Conservation (phyloP, 2,888 invertebrate species). For the Ephialtes manifestator region DNA sequence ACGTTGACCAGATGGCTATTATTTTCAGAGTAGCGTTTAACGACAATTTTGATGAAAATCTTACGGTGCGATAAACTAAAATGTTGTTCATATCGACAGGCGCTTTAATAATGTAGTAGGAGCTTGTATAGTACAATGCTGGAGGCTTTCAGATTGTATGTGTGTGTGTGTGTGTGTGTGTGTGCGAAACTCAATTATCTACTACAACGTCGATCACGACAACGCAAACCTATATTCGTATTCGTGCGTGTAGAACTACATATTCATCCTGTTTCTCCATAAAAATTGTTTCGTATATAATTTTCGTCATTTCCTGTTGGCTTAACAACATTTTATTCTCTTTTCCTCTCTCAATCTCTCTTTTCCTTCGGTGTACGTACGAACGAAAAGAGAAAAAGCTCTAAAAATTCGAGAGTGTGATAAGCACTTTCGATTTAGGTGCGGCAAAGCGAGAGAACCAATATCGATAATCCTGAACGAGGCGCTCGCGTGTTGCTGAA, state of each 20-base stretch:
- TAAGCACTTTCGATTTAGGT: constrained; percentile 50
- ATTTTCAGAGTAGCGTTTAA: constrained; percentile 33
- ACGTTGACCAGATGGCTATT: background rate
- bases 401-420: constrained; percentile 40
- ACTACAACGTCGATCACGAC: constrained; percentile 14
- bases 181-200: constrained; percentile 60
- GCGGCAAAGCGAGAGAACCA: constrained; percentile 41
- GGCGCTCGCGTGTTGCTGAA: constrained; percentile 40
- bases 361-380: background rate
- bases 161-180: too few species aligned
- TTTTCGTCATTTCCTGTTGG: constrained; percentile 44
- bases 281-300: constrained; percentile 42
- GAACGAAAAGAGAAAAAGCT: background rate
- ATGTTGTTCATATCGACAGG: constrained; percentile 58
- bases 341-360: background rate
- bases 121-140: constrained; percentile 28
- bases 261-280: constrained; percentile 20
- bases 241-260: constrained; percentile 5
- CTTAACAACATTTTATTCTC: background rate
- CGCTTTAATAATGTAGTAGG: constrained; percentile 51
- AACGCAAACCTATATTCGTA: background rate
- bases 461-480: constrained; percentile 64
- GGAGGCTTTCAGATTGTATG: background rate
- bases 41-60: constrained; percentile 45
- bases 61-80: constrained; percentile 44